Percentiles rank a stretch among this genome's conserved stretches.
phyloP scores from a whole-genome alignment of 2,888 invertebrate species.

The Arrhopalites spinosus region DNA sequence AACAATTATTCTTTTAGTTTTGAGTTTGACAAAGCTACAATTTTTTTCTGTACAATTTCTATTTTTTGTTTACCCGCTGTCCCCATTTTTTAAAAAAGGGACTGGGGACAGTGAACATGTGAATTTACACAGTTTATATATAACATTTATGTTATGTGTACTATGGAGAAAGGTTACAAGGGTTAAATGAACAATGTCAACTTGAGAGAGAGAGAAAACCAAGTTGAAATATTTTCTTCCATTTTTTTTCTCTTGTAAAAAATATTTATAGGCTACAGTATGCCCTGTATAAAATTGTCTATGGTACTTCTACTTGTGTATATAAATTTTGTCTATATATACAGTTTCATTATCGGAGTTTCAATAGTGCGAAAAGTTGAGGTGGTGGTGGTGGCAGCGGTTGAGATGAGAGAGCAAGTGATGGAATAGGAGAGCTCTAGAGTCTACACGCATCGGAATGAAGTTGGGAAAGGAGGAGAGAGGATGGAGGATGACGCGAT shows the following conservation, averaged over 20 bases:
- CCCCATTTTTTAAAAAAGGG: background rate
- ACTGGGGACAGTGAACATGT: too few relatives aligned
- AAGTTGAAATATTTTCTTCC: background rate
- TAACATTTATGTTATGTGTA: too few relatives aligned
- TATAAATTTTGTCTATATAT: background rate
- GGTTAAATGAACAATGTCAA: too few relatives aligned
- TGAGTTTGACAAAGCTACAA: background rate
- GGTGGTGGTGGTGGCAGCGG: background rate
- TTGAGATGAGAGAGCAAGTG: background rate
- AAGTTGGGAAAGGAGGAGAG: background rate
- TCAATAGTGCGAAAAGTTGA: background rate
- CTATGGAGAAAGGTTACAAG: too few relatives aligned
- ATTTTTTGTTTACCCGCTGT: background rate
- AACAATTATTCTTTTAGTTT: background rate
- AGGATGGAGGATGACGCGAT: conserved; percentile 19
- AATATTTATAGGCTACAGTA: too few relatives aligned
- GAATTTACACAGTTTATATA: too few relatives aligned
- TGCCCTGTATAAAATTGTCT: background rate
- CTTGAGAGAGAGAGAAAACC: too few relatives aligned
- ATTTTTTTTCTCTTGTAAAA: background rate
- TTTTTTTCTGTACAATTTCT: background rate
- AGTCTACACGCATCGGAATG: background rate
- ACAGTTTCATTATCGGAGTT: too few relatives aligned
- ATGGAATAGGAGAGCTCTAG: background rate
- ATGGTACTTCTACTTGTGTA: background rate